Evolutionary conservation across 2,113 vertebrate species (phyloP).

Genomic region (Odobenus rosmarus): DNA sequence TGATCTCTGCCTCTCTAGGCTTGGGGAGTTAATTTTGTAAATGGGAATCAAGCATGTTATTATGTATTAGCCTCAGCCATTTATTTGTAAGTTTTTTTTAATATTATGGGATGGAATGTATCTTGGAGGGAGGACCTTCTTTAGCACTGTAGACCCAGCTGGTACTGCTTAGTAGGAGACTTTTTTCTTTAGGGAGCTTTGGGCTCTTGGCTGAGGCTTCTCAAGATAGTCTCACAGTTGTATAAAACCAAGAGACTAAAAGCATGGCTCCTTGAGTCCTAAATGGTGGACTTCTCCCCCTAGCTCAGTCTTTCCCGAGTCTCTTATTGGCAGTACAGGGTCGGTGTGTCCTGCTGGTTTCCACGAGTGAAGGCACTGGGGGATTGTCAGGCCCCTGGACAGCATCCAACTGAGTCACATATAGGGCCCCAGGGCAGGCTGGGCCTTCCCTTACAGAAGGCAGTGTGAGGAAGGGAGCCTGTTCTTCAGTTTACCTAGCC

Average conservation of each 20-base stretch:
- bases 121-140: not conserved
- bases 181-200: not conserved
- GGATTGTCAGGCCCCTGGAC: conserved; percentile 81
- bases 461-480: not conserved
- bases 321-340: conserved; percentile 85
- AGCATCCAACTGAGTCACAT: conserved; percentile 86
- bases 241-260: not conserved
- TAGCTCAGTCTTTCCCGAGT: not conserved
- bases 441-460: not conserved
- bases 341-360: conserved; percentile 87
- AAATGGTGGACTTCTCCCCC: not conserved
- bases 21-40: conserved; percentile 10
- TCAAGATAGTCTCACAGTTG: not conserved
- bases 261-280: not conserved
- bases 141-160: not conserved
- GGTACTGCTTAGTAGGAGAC: not conserved
- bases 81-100: conserved; percentile 21
- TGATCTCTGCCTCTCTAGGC: not conserved
- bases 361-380: conserved; percentile 84
- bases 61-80: not conserved
- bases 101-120: not conserved
- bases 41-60: not conserved
- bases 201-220: not conserved
- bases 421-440: conserved; percentile 83
- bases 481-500: not conserved